Conservation (phyloP, 2,797 vertebrate species). For the Heterohyrax brucei region DNA sequence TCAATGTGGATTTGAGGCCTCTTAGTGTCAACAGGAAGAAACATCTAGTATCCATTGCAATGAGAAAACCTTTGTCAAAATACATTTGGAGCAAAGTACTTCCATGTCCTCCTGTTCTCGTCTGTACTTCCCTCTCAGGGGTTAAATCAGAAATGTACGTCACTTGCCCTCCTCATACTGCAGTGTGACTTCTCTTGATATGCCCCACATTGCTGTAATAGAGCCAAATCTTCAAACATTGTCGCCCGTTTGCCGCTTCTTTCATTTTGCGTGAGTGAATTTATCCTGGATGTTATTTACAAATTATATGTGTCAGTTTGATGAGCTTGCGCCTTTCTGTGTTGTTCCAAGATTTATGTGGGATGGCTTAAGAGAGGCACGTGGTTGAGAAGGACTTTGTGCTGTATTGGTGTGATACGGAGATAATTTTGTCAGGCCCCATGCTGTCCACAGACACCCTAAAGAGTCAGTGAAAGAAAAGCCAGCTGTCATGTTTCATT, state of each 20-base stretch:
- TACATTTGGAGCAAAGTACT: conserved; percentile 14
- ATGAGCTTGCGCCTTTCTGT: conserved; percentile 65
- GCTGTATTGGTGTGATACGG: neutral
- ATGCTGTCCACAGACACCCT: conserved; percentile 43
- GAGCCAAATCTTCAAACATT: conserved; percentile 65
- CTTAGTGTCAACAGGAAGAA: conserved; percentile 34
- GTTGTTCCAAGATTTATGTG: conserved; percentile 72
- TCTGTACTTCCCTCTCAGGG: neutral
- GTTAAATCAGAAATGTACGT: neutral
- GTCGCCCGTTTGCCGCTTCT: conserved; percentile 10
- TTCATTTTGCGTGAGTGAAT: conserved; percentile 69
- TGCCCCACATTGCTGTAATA: conserved; percentile 16
- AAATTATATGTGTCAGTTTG: conserved; percentile 78
- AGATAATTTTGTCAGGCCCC: neutral
- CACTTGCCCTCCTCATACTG: neutral
- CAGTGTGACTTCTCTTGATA: neutral
- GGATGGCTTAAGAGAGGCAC: conserved; percentile 33
- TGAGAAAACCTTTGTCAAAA: conserved; percentile 29
- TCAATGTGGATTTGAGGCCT: neutral
- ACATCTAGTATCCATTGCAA: neutral
- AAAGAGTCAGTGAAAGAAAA: conserved; percentile 9
- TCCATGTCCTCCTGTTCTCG: neutral
- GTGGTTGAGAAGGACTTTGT: conserved; percentile 6
- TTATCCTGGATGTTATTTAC: conserved; percentile 78
- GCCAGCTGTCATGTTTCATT: neutral